Percentiles rank a stretch among this genome's conserved stretches.
Evolutionary conservation across 2,888 invertebrate genomes (phyloP).

Genomic region (Zygothrica quintamaculata): DNA sequence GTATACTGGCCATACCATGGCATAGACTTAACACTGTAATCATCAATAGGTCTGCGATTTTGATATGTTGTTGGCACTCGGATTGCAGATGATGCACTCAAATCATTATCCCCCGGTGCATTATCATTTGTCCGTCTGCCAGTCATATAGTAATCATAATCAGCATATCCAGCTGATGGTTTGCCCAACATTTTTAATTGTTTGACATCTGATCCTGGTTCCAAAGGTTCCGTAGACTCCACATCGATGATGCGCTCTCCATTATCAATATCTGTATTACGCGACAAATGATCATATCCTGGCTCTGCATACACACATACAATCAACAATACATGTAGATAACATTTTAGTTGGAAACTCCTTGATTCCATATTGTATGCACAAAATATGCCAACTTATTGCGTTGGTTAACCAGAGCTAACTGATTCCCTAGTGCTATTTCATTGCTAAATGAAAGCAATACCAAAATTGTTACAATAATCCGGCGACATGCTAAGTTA

Average conservation of each 20-base stretch:
- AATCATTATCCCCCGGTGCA: slow-evolving; percentile 43
- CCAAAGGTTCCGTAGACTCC: slow-evolving; percentile 32
- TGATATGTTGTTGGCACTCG: slow-evolving; percentile 28
- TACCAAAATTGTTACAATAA: slow-evolving; percentile 48
- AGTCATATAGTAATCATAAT: slow-evolving; percentile 85
- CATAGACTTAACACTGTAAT: slow-evolving; percentile 47
- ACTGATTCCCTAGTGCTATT: slow-evolving; percentile 44
- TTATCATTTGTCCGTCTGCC: slow-evolving; percentile 84
- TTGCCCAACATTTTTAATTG: slow-evolving; percentile 68
- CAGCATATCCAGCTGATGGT: slow-evolving; percentile 84
- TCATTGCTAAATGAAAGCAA: slow-evolving; percentile 39
- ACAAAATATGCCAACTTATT: slow-evolving; percentile 37
- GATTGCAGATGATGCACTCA: slow-evolving; percentile 40
- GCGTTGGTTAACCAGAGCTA: slow-evolving; percentile 22
- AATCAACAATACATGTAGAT: too few relatives aligned
- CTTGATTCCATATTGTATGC: slow-evolving; percentile 28
- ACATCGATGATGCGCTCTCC: slow-evolving; percentile 65
- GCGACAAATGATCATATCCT: slow-evolving; percentile 38
- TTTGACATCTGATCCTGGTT: slow-evolving; percentile 46
- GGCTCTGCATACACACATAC: slow-evolving; percentile 28
- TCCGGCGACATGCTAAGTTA: slow-evolving; percentile 72
- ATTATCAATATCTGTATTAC: slow-evolving; percentile 35
- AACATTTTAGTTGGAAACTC: slow-evolving; percentile 8
- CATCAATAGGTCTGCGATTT: slow-evolving; percentile 34
- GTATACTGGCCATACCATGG: slow-evolving; percentile 63